Base-by-base conservation (phyloP, 2,888 invertebrate species). In the Agrotis ipsilon region DNA sequence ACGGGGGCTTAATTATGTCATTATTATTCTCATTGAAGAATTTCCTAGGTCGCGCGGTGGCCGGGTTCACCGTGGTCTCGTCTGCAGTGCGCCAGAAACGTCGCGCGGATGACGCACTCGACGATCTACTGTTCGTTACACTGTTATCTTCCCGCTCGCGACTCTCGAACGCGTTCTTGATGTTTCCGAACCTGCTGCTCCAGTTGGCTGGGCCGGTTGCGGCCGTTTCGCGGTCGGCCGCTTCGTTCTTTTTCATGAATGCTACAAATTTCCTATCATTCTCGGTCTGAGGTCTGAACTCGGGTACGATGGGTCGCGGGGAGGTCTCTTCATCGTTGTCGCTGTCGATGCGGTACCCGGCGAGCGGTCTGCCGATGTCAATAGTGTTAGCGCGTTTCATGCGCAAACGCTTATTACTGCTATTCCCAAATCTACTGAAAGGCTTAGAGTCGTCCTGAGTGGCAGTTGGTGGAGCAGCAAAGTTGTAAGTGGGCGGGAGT, bases 331-430 rank as follows among this genome's bases (percentile, higher is more conserved):
- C 96, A 60, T 96, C 96, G 21, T 96, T 96, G 72, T 96, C 95
- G 73, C 90, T 91, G 77, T 95, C 94, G n/a, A 96, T 90, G 59
- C 95, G 94, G 88, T 97, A 97, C 27, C 96, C 96, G n/a, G 94
- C 96, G 32, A 92, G 96, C 0, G 97, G 97, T 86, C 98, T 98
- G 0, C 98, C 98, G 89, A 98, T 98, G 88, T 98, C 98, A 78
- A 98, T 98, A 1, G 98, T 98, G 85, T 98, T 98, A 5, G 98
- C 98, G 19, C 98, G 97, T 92, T 98, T 98, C 97, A 98, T 98
- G 85, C 97, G 97, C 32, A 97, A 95, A 19, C 86, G 82, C 88
- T 98, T 98, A 84, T 97, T 98, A 75, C 96, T 97, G 49, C 49
- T 69, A 62, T 95, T 95, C 68, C 96, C 95, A 82, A 97, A 97